Base-by-base conservation (phyloP, 2,113 vertebrate genomes). In the Oncorhynchus mykiss region DNA sequence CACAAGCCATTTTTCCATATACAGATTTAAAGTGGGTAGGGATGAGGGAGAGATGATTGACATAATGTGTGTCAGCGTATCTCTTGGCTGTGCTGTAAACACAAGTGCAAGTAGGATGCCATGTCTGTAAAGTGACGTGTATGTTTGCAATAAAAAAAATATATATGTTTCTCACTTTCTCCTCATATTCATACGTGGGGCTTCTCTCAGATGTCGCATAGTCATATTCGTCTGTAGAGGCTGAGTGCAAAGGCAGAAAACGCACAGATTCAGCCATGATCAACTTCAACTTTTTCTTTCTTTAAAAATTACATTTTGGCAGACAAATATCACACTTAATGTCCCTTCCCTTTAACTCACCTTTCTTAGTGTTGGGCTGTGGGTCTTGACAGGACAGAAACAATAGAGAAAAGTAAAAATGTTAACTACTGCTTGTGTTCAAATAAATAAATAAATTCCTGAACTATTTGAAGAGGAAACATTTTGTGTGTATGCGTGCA, bases 111-210 rank as follows among this genome's bases (percentile, higher is more conserved):
- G 51, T 54, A 54, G 51, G 16, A 54, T 2, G 51, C 13, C 51
- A 16, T 18, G 51, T 54, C 51, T 54, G 51, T 4, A 54, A 54
- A 45, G 51, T 14, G 51, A 54, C 16, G 51, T 54, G 16, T 54
- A 54, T 14, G 5, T 54, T 54, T 54, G 39, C 9, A 45, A 45
- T 45, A 45, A 45, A 45, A 45, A 11, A 11, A 45, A 9, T n/a
- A 24, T 1, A 54, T 1, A 54, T 54, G 1, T 54, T 51, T 14
- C 78, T 80, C 82, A 95, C 94, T 90, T 94, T 94, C 85, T 94
- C 92, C 76, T 95, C 94, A 74, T 94, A 93, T 81, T 95, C 92
- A 62, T 95, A 93, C 62, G 90, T 92, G 11, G 92, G 90, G 45
- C 90, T 89, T 86, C 91, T 86, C 83, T 95, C 94, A 74, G 91